Evolutionary conservation across 1,140 invertebrate species (phyloP).

Genomic region (Elymnias hypermnestra): DNA sequence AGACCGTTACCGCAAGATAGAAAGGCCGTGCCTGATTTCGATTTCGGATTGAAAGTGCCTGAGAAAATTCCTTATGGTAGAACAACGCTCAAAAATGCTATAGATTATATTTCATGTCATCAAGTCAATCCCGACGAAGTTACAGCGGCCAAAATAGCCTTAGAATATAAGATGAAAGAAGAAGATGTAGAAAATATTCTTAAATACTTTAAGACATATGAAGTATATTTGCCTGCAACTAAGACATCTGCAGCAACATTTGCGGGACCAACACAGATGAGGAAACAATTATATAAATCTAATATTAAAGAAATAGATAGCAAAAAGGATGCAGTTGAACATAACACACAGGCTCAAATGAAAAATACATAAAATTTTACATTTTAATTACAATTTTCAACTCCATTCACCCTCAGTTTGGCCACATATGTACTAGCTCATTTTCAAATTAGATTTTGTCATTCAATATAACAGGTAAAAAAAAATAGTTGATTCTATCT

Average conservation of each 20-base stretch:
- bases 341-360: constrained; percentile 22
- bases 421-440: too few species aligned
- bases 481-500: too few species aligned
- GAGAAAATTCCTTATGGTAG: constrained; percentile 68
- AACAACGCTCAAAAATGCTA: constrained; percentile 72
- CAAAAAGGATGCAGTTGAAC: constrained; percentile 22
- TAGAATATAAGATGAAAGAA: constrained; percentile 80
- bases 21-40: constrained; percentile 39
- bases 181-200: constrained; percentile 71
- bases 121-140: constrained; percentile 77
- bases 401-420: too few species aligned
- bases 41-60: constrained; percentile 78
- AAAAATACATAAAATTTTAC: constrained; percentile 5
- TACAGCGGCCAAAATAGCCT: constrained; percentile 78
- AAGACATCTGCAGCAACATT: constrained; percentile 43
- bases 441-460: too few species aligned
- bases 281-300: constrained; percentile 33
- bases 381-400: too few species aligned
- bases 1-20: constrained; percentile 48
- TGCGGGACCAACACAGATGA: constrained; percentile 49
- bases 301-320: constrained; percentile 35
- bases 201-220: constrained; percentile 64
- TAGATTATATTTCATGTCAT: constrained; percentile 80
- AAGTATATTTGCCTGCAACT: constrained; percentile 58
- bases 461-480: too few species aligned